Evolutionary conservation across 2,888 invertebrate species (phyloP).

Genomic region (Drosophila mimica): DNA sequence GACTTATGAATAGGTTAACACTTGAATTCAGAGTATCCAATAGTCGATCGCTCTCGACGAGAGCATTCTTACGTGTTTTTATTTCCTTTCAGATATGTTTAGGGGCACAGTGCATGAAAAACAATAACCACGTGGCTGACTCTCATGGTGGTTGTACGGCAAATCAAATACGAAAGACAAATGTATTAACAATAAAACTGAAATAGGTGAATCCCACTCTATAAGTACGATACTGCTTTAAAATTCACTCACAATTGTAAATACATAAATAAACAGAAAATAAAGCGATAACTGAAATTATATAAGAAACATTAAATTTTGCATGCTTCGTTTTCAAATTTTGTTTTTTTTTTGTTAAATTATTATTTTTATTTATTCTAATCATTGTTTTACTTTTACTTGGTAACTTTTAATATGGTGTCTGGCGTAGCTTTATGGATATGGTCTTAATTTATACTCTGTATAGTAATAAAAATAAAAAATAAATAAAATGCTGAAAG

Average conservation of each 20-base stretch:
- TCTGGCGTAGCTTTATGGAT: background rate
- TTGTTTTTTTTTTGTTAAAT: background rate
- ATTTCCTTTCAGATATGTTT: background rate
- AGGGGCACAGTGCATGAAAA: background rate
- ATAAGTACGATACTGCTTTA: slow-evolving; percentile 8
- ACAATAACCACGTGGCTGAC: slow-evolving; percentile 7
- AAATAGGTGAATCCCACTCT: background rate
- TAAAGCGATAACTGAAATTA: background rate
- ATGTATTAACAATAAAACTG: slow-evolving; percentile 32
- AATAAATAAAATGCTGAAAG: background rate
- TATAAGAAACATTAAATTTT: background rate
- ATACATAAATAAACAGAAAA: background rate
- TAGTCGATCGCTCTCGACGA: background rate
- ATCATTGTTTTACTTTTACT: background rate
- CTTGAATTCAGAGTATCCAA: background rate
- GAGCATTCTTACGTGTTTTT: background rate
- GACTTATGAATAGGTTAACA: background rate
- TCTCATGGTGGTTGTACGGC: slow-evolving; percentile 19
- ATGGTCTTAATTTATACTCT: background rate
- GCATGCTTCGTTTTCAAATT: background rate
- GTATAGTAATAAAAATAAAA: background rate
- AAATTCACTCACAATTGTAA: slow-evolving; percentile 13
- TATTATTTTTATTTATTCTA: background rate
- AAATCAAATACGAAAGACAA: slow-evolving; percentile 29
- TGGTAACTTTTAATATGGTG: background rate